Evolutionary conservation across 2,113 vertebrate genomes (phyloP).

Genomic region (Erythrocercus mccallii): DNA sequence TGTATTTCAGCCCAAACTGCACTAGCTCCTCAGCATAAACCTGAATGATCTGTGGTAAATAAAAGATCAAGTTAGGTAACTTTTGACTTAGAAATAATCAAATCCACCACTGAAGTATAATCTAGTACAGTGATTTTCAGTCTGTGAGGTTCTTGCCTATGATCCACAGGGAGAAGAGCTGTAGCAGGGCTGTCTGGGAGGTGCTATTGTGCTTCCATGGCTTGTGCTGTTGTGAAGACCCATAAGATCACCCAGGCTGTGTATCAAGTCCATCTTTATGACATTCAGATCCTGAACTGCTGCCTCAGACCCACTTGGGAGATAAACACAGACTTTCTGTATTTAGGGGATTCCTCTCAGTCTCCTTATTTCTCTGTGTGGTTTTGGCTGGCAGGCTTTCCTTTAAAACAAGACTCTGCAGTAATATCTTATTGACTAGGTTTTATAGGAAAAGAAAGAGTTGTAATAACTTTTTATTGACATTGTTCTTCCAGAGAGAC

Average conservation of each 20-base stretch:
- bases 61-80: background rate
- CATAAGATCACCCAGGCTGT: background rate
- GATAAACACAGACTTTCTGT: background rate
- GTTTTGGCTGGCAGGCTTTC: slow-evolving; percentile 8
- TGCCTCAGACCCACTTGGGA: background rate
- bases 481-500: background rate
- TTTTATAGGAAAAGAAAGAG: slow-evolving; percentile 39
- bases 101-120: background rate
- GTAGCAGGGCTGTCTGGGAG: background rate
- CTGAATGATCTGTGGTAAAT: background rate
- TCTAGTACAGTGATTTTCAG: background rate
- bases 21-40: background rate
- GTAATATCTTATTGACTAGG: slow-evolving; percentile 53
- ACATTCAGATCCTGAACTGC: background rate
- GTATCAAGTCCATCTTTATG: background rate
- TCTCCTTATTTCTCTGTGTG: background rate
- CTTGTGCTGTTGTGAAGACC: background rate
- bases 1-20: background rate
- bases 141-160: background rate
- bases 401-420: background rate
- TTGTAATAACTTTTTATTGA: slow-evolving; percentile 66
- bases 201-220: background rate
- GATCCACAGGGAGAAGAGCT: background rate
- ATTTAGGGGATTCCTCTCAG: background rate
- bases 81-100: background rate